Percentiles rank a stretch among this genome's conserved stretches.
These are phyloP conservation scores for Tiliacea aurago DNA, from an alignment of 2,888 invertebrate species.

Conservation along the genomic window DNA sequence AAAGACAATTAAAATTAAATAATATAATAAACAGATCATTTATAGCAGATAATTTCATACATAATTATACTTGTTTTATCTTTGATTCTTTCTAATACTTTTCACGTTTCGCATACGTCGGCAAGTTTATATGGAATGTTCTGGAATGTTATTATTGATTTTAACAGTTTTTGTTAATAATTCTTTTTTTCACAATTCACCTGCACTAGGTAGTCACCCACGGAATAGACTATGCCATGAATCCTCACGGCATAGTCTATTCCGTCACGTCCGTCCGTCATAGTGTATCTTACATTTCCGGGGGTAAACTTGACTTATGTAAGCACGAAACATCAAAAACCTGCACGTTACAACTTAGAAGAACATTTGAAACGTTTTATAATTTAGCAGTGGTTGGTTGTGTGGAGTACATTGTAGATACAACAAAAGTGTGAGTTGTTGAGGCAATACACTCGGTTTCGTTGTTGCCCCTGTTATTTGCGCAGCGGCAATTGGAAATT, in stretches of 20 bases:
- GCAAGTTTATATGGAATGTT: not conserved
- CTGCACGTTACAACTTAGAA: constrained; percentile 18
- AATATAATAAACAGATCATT: too few relatives aligned
- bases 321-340: not conserved
- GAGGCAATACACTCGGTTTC: constrained; percentile 74
- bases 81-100: not conserved
- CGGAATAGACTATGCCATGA: not conserved
- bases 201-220: too few relatives aligned
- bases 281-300: not conserved
- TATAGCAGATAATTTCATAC: not conserved
- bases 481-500: constrained; percentile 89
- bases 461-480: constrained; percentile 87
- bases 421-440: constrained; percentile 74
- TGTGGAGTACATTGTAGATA: constrained; percentile 62
- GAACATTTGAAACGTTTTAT: constrained; percentile 37
- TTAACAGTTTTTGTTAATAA: not conserved
- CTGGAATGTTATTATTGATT: not conserved
- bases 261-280: too few relatives aligned
- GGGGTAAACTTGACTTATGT: not conserved
- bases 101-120: not conserved
- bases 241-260: too few relatives aligned
- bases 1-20: too few relatives aligned
- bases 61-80: not conserved
- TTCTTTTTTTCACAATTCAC: too few relatives aligned
- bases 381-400: constrained; percentile 45